phyloP scores from a whole-genome alignment of 2,888 invertebrate species.

The Linnaemya vulpina region DNA sequence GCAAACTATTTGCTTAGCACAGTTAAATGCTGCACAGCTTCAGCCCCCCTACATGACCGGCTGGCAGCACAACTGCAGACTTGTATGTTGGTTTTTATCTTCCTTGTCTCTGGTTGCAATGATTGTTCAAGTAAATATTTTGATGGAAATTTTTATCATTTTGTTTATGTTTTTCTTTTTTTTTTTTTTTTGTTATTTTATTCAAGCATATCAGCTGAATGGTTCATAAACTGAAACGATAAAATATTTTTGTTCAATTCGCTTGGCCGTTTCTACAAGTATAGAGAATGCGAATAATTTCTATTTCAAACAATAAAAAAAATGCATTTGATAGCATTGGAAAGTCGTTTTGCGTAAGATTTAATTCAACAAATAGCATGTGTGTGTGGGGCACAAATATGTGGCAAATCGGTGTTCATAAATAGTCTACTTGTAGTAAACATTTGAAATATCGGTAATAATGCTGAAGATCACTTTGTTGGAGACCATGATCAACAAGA shows the following conservation, averaged over 20 bases:
- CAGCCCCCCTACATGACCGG: background rate
- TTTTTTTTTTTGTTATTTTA: background rate
- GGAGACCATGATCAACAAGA: background rate
- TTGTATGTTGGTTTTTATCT: slow-evolving; percentile 56
- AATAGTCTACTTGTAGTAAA: background rate
- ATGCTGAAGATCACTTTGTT: background rate
- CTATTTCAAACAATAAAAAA: background rate
- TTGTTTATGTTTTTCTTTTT: slow-evolving; percentile 14
- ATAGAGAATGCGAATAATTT: slow-evolving; percentile 13
- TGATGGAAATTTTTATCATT: slow-evolving; percentile 68
- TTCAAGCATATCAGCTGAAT: slow-evolving; percentile 54
- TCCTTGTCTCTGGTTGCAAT: slow-evolving; percentile 45
- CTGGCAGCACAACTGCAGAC: slow-evolving; percentile 13
- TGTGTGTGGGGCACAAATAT: slow-evolving; percentile 13
- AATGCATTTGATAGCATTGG: background rate
- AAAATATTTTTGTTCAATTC: slow-evolving; percentile 32
- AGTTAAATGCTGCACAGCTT: background rate
- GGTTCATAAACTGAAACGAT: slow-evolving; percentile 54
- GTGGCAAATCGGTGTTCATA: background rate
- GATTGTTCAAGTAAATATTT: slow-evolving; percentile 69
- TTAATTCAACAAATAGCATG: background rate
- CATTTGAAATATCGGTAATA: background rate
- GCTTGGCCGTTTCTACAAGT: background rate
- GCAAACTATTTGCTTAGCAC: slow-evolving; percentile 21
- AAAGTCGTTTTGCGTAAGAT: slow-evolving; percentile 9